Conservation (phyloP, 2,888 invertebrate genomes). For the Eristalis intricaria region DNA sequence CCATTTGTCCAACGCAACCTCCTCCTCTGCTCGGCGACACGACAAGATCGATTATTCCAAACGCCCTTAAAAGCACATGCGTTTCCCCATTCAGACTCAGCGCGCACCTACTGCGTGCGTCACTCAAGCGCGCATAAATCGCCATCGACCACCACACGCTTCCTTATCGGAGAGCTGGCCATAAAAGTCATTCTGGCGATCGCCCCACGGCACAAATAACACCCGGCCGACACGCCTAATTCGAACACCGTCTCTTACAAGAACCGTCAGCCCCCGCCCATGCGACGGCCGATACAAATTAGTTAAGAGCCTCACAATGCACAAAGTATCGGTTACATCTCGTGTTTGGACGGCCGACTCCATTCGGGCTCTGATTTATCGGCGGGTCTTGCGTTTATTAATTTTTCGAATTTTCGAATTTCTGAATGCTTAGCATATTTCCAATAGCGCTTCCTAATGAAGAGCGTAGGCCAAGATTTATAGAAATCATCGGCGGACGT, state of each 20-base stretch:
- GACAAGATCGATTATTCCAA: neutral
- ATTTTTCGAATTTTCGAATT: neutral
- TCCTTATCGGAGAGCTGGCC: neutral
- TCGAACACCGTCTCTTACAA: neutral
- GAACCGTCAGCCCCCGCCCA: neutral
- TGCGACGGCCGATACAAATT: neutral
- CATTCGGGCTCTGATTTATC: neutral
- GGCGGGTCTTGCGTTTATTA: neutral
- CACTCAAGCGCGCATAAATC: neutral
- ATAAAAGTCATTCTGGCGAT: neutral
- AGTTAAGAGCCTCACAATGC: neutral
- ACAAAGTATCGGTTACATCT: neutral
- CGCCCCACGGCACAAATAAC: neutral
- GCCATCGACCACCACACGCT: neutral
- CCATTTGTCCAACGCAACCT: neutral
- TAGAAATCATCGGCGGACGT: neutral
- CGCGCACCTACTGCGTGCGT: neutral
- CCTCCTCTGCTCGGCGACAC: neutral
- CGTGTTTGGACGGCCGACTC: neutral
- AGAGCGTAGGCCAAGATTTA: slow-evolving; percentile 1
- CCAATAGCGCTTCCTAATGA: neutral
- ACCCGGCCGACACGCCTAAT: neutral
- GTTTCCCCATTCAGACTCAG: neutral
- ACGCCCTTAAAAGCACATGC: neutral
- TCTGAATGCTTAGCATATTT: neutral